These are phyloP conservation scores for Asteroscopus sphinx DNA, from an alignment of 2,888 invertebrate genomes.

Conservation along the genomic window DNA sequence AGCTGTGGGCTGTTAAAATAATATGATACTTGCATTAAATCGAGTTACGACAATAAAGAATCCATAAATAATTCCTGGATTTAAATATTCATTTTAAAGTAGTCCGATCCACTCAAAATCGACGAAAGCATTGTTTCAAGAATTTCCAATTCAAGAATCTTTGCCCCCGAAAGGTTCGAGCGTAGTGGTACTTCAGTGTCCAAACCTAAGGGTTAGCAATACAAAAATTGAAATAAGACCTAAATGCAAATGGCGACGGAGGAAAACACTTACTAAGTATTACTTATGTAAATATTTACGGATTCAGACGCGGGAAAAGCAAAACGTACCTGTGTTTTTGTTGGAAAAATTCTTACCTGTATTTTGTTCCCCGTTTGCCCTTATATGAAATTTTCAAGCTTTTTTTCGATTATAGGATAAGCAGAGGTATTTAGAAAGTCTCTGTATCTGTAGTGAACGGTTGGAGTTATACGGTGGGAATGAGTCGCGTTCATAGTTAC, in stretches of 20 bases:
- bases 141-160: constrained; percentile 15
- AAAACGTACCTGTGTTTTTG: constrained; percentile 24
- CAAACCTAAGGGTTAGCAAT: constrained; percentile 5
- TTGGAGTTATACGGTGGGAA: neutral
- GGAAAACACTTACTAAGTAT: constrained; percentile 49
- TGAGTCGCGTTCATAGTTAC: neutral
- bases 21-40: no score
- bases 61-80: neutral
- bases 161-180: constrained; percentile 10
- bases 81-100: constrained; percentile 1
- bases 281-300: constrained; percentile 55
- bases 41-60: no score
- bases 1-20: no score
- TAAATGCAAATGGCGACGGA: constrained; percentile 47
- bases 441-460: neutral
- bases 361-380: constrained; percentile 15
- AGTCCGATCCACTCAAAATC: neutral
- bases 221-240: constrained; percentile 34
- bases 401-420: neutral
- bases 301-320: constrained; percentile 24
- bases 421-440: neutral
- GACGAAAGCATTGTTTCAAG: neutral
- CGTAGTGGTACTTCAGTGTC: constrained; percentile 26
- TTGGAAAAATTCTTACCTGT: constrained; percentile 14
- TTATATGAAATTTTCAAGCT: constrained; percentile 2